Evolutionary conservation across 1,140 invertebrate species (phyloP), one percentile per base, ranked within the genome.

Genomic region (Diorhabda carinulata): DNA sequence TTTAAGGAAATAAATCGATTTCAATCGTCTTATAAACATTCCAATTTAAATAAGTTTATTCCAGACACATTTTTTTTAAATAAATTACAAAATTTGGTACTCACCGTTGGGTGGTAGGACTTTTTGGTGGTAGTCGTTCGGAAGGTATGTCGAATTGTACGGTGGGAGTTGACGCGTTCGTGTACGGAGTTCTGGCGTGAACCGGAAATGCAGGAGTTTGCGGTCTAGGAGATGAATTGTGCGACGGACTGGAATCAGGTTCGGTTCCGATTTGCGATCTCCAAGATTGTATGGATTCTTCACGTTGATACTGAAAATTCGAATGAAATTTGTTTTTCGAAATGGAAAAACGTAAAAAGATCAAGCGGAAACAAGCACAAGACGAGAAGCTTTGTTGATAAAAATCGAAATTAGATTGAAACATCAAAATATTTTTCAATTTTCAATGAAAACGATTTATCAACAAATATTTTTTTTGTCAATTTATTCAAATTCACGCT

Each of bases 141-240:
- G 83, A 86, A 75, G 83, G 84, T 73, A 80, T 79, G 77, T 82
- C 83, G 72, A 85, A 85, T 71, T 86, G 84, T 71, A 87, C 82
- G 69, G 87, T 87, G 43, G 88, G 86, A 67, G 87, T 85, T 43
- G 84, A 84, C 63, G 84, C 83, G 78, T 87, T 90, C 9, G 72
- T 72, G 84, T 95, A 95, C 2, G 94, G 93, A 2, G 94, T 96
- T 72, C 92, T 87, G 43, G 94, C 92, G 74, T 92, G 90, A 40
- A 94, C 92, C 47, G 94, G 94, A 83, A 96, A 97, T 57, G 91
- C 91, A 25, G 94, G 94, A 3, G 94, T 96, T 79, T 93, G 90
- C 40, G 93, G 92, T 67, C 94, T 86, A 81, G 81, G 82, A 76
- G 77, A 84, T 76, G 70, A 82, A 80, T 70, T 82, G 74, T 66